Conservation (phyloP, 2,797 vertebrate species). For the Rhincodon typus region DNA sequence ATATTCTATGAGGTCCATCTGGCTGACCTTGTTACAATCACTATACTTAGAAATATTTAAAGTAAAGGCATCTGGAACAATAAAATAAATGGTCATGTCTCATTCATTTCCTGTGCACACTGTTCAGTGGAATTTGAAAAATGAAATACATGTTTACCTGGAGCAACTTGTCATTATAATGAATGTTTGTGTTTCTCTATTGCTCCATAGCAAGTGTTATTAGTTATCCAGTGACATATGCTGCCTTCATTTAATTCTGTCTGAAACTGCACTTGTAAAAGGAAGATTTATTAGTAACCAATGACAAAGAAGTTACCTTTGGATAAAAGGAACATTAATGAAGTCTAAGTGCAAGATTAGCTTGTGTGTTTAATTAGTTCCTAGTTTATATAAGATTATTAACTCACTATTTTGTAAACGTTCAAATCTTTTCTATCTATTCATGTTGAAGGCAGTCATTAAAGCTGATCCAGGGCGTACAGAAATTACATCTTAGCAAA, state of each 20-base stretch:
- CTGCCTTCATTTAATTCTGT: background rate
- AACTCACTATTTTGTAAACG: background rate
- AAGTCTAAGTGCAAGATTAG: background rate
- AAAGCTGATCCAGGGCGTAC: background rate
- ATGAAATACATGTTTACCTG: background rate
- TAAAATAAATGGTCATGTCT: background rate
- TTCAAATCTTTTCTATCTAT: background rate
- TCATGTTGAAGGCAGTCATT: background rate
- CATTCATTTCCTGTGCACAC: background rate
- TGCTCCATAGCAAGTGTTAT: background rate
- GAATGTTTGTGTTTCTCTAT: background rate
- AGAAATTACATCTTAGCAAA: background rate
- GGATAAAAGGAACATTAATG: background rate
- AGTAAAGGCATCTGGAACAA: background rate
- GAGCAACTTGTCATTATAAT: slow-evolving; percentile 4
- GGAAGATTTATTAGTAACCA: background rate
- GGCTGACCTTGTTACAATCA: too few relatives aligned
- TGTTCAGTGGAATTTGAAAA: background rate
- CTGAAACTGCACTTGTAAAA: background rate
- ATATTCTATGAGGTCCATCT: too few relatives aligned
- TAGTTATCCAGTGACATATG: background rate
- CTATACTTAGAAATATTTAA: background rate
- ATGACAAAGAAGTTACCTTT: background rate
- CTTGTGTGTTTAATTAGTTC: background rate
- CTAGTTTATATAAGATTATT: background rate